Evolutionary conservation across 1,140 invertebrate species (phyloP).

Genomic region (Saccostrea glomerata): DNA sequence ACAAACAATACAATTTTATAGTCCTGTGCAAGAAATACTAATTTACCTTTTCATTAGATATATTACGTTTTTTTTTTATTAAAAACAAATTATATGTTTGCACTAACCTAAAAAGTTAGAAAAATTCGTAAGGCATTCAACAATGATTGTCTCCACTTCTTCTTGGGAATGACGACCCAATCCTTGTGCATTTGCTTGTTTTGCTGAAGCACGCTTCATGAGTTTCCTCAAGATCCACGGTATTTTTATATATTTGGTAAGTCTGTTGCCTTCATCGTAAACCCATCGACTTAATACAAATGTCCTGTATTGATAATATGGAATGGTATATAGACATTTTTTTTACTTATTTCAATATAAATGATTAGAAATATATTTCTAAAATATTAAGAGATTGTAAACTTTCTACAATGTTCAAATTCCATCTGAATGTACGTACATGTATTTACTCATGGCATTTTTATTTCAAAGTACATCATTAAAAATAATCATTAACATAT

Average conservation of each 20-base stretch:
- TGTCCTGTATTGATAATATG: slow-evolving; percentile 8
- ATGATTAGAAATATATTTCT: no score
- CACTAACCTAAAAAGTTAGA: slow-evolving; percentile 40
- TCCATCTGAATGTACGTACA: no score
- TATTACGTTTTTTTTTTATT: no score
- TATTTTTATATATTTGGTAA: background rate
- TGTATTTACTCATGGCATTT: no score
- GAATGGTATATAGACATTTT: background rate
- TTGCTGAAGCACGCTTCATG: background rate
- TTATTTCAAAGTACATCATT: no score
- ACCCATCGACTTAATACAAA: slow-evolving; percentile 30
- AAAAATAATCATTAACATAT: background rate
- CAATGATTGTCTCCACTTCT: slow-evolving; percentile 37
- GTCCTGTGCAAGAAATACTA: no score
- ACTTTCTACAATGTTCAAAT: no score
- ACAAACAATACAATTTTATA: no score
- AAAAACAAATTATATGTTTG: no score
- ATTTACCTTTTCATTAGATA: no score
- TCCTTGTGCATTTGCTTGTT: slow-evolving; percentile 13
- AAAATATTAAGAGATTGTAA: no score
- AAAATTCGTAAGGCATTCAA: slow-evolving; percentile 7
- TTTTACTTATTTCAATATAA: no score
- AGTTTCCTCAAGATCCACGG: background rate
- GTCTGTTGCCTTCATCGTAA: background rate
- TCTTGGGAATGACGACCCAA: slow-evolving; percentile 42